Conservation (phyloP, 2,888 invertebrate genomes). For the Sclerodermus sp. region DNA sequence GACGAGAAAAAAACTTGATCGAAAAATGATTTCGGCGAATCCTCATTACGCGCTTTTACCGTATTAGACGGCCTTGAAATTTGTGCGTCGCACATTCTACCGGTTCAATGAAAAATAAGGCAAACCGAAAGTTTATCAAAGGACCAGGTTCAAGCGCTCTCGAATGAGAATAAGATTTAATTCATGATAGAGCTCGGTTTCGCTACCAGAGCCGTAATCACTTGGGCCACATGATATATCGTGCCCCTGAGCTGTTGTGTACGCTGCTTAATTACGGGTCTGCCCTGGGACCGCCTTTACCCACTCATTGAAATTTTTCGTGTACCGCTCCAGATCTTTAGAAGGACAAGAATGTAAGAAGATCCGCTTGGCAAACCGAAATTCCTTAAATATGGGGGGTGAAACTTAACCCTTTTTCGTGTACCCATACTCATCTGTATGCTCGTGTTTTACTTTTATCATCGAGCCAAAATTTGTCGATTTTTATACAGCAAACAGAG, state of each 20-base stretch:
- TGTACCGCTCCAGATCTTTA: not conserved
- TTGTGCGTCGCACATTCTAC: too few species aligned
- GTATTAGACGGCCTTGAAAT: not conserved
- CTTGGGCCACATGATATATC: constrained; percentile 34
- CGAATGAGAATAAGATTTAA: constrained; percentile 40
- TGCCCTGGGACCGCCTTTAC: constrained; percentile 12
- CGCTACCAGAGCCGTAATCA: constrained; percentile 35
- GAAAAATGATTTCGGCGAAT: constrained; percentile 18
- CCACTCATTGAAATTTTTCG: constrained; percentile 30
- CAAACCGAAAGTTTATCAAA: not conserved
- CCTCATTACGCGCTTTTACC: constrained; percentile 20
- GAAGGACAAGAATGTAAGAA: too few species aligned
- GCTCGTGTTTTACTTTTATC: not conserved
- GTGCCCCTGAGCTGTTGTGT: constrained; percentile 16
- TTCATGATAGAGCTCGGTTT: constrained; percentile 38
- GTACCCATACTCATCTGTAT: not conserved
- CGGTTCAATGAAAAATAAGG: not conserved
- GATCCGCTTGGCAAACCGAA: too few species aligned
- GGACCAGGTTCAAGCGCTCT: too few species aligned
- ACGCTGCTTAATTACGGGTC: constrained; percentile 28
- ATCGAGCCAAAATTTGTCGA: too few species aligned
- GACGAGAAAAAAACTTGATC: constrained; percentile 13
- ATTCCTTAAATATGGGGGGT: constrained; percentile 16
- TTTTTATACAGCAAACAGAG: too few species aligned
- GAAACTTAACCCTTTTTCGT: not conserved